These are phyloP conservation scores for Leptonema lineaticorne DNA, from an alignment of 1,140 invertebrate species.

Conservation along the genomic window DNA sequence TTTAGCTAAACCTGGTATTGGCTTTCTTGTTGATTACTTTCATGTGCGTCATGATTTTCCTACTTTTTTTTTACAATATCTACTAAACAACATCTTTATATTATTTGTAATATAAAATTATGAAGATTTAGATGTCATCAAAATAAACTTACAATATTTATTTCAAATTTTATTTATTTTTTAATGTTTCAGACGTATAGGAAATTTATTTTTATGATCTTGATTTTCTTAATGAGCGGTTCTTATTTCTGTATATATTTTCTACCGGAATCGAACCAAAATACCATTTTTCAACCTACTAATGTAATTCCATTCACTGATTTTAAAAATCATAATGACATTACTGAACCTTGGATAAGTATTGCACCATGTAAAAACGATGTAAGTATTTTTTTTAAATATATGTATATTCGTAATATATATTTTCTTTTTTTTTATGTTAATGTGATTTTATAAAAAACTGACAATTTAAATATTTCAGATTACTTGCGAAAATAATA, in stretches of 20 bases:
- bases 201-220: conserved; percentile 67
- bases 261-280: conserved; percentile 56
- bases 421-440: not conserved
- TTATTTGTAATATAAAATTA: not conserved
- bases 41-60: conserved; percentile 42
- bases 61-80: not conserved
- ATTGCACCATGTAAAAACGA: not conserved
- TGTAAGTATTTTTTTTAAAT: not conserved
- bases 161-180: conserved; percentile 22
- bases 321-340: conserved; percentile 2
- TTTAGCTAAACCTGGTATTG: conserved; percentile 70
- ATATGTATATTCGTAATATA: not conserved
- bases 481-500: not conserved
- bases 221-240: conserved; percentile 63
- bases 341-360: not conserved
- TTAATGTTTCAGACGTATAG: conserved; percentile 56
- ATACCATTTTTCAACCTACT: not conserved
- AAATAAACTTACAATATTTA: not conserved
- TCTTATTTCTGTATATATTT: conserved; percentile 67
- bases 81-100: not conserved
- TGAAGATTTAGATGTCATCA: no score
- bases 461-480: not conserved
- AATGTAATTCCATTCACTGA: conserved; percentile 7
- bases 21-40: conserved; percentile 69
- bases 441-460: not conserved